Conservation (phyloP, 2,888 invertebrate genomes). For the Geophilus truncorum region DNA sequence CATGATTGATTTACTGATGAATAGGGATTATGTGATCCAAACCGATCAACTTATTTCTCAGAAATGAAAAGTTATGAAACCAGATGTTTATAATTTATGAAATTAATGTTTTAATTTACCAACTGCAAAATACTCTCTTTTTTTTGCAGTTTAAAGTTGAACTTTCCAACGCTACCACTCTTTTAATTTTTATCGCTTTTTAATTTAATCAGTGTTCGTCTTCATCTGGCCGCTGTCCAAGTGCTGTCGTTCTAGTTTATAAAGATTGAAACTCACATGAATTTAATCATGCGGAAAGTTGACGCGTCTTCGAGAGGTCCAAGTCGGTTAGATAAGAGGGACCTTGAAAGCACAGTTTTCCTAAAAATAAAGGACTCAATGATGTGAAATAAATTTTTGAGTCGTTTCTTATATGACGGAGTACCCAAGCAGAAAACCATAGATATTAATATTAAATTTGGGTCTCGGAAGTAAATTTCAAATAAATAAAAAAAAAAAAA, state of each 20-base stretch:
- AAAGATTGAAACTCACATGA: not conserved
- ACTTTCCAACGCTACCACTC: not conserved
- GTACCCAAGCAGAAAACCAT: not conserved
- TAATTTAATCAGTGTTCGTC: not conserved
- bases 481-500: too few species aligned
- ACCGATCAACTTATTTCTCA: not conserved
- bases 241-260: not conserved
- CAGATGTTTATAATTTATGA: not conserved
- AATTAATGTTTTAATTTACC: not conserved
- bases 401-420: not conserved
- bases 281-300: not conserved
- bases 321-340: not conserved
- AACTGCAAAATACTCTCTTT: not conserved
- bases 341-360: not conserved
- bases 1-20: conserved; percentile 9
- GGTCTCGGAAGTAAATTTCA: not conserved
- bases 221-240: not conserved
- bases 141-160: not conserved
- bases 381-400: not conserved
- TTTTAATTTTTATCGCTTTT: not conserved
- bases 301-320: not conserved
- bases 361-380: not conserved
- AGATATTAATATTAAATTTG: not conserved
- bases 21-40: not conserved
- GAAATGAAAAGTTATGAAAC: conserved; percentile 5